Conservation (phyloP, 2,888 invertebrate genomes). For the Parelbella ahira region DNA sequence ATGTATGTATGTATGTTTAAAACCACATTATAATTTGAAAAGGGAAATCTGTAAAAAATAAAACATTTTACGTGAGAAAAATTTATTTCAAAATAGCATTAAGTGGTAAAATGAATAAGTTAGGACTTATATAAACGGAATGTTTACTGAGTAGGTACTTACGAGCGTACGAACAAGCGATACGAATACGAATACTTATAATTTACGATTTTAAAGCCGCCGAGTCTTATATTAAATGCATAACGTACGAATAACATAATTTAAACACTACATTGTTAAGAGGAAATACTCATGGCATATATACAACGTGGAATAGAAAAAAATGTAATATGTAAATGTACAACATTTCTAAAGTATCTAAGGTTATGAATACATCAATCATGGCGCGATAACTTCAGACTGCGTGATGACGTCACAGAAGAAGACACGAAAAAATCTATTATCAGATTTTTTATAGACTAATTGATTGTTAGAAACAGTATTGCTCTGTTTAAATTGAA, state of each 20-base stretch:
- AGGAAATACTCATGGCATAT: constrained; percentile 33
- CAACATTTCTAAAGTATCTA: background rate
- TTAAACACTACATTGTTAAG: constrained; percentile 21
- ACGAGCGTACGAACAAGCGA: constrained; percentile 11
- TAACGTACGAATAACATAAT: constrained; percentile 22
- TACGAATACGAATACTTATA: constrained; percentile 20
- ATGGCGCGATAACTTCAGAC: too few species aligned
- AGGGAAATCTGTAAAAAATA: background rate
- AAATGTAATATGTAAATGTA: constrained; percentile 3
- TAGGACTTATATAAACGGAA: constrained; percentile 55
- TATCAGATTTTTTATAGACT: too few species aligned
- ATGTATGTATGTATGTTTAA: too few species aligned
- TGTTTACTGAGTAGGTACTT: constrained; percentile 40
- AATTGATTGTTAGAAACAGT: too few species aligned
- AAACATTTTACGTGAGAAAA: constrained; percentile 31
- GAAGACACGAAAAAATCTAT: too few species aligned
- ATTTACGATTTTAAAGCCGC: constrained; percentile 53
- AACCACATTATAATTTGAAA: too few species aligned
- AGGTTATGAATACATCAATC: too few species aligned
- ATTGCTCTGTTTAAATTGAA: too few species aligned
- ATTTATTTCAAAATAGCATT: constrained; percentile 42
- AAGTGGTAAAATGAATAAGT: constrained; percentile 57
- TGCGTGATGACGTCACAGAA: too few species aligned
- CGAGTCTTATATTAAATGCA: constrained; percentile 48
- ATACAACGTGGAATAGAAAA: constrained; percentile 7